Evolutionary conservation across 2,113 vertebrate species (phyloP).

Genomic region (Lampris megalopsis): DNA sequence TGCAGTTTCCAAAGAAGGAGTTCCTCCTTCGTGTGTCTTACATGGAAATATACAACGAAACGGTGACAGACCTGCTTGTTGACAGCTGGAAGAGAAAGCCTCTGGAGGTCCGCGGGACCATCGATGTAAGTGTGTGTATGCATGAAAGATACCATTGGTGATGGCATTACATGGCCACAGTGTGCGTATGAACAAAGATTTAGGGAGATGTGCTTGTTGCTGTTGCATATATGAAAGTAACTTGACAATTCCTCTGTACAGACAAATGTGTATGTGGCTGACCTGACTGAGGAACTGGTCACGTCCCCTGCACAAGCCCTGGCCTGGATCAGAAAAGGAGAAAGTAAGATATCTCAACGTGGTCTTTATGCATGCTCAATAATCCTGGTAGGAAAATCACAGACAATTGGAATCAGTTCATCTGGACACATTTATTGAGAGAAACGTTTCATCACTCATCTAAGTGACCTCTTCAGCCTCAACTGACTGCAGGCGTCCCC

Average conservation of each 20-base stretch:
- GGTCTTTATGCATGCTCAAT: too few relatives aligned
- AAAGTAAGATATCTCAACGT: conserved; percentile 84
- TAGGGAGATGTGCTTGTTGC: background rate
- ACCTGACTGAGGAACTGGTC: conserved; percentile 93
- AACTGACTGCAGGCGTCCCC: too few relatives aligned
- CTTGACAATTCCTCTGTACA: conserved; percentile 58
- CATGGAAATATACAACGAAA: conserved; percentile 99
- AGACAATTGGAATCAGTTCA: too few relatives aligned
- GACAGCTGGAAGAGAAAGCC: conserved; percentile 92
- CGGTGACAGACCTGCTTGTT: conserved; percentile 92
- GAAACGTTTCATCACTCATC: too few relatives aligned
- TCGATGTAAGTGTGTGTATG: conserved; percentile 84
- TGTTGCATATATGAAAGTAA: background rate
- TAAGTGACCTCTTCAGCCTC: too few relatives aligned
- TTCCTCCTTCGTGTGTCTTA: conserved; percentile 96
- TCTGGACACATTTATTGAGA: too few relatives aligned
- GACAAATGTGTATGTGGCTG: conserved; percentile 94
- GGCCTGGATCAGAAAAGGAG: conserved; percentile 93
- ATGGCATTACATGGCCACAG: too few relatives aligned
- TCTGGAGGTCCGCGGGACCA: conserved; percentile 90
- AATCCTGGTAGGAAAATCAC: too few relatives aligned
- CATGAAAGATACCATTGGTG: too few relatives aligned
- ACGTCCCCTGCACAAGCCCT: conserved; percentile 88
- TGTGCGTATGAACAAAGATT: background rate
- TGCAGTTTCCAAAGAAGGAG: conserved; percentile 91